phyloP scores from a whole-genome alignment of 2,113 vertebrate genomes.

The Oceanodroma tethys region DNA sequence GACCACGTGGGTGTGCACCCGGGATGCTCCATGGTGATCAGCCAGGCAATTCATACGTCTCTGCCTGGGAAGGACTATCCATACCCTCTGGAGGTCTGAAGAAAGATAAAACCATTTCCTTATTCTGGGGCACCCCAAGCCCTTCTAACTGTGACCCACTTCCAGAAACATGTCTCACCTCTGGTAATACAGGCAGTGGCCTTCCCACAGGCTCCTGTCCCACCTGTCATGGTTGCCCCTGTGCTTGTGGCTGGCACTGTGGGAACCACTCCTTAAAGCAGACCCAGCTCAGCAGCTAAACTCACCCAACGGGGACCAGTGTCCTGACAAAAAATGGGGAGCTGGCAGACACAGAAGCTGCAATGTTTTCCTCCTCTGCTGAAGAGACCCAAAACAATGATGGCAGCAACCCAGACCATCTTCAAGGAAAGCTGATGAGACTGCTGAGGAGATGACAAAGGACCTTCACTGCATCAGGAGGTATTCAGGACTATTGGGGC shows the following conservation, averaged over 20 bases:
- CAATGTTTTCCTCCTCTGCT: neutral
- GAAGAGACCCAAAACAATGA: neutral
- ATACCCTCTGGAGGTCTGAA: neutral
- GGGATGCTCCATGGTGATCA: neutral
- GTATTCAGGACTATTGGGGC: neutral
- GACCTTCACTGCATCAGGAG: neutral
- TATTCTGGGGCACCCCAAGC: neutral
- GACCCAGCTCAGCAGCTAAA: neutral
- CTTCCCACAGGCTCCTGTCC: neutral
- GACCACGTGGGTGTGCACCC: rapidly evolving
- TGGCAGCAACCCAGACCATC: neutral
- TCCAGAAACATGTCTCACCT: neutral
- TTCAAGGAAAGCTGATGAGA: neutral
- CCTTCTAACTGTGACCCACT: neutral
- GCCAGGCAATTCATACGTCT: neutral
- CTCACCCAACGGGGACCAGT: neutral
- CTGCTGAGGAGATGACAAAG: neutral
- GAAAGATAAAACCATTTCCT: neutral
- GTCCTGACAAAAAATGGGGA: neutral
- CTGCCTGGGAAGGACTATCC: neutral
- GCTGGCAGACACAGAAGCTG: neutral
- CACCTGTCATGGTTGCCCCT: neutral
- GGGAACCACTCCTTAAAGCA: neutral
- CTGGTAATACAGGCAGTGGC: neutral
- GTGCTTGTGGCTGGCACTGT: rapidly evolving